phyloP scores from a whole-genome alignment of 2,797 vertebrate genomes.

The Gymnocypris eckloni region DNA sequence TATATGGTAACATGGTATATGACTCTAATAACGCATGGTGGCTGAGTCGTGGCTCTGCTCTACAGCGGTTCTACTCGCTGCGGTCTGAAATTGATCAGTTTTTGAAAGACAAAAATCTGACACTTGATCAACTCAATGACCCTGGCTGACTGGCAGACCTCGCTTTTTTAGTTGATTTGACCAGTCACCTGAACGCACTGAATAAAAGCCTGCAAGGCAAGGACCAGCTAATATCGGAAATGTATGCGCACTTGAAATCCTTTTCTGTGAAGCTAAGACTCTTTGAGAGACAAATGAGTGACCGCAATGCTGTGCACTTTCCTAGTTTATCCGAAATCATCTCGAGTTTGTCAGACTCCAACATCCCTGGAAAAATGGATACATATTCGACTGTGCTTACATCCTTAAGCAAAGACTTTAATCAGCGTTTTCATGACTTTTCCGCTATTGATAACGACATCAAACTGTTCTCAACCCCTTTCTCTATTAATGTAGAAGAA shows the following conservation, averaged over 20 bases:
- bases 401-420: neutral
- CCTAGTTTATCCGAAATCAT: neutral
- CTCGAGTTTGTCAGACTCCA: neutral
- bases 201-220: conserved; percentile 36
- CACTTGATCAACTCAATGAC: conserved; percentile 39
- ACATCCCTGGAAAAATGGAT: neutral
- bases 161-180: conserved; percentile 20
- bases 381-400: neutral
- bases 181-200: neutral
- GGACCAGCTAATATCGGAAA: neutral
- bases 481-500: neutral
- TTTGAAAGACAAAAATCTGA: conserved; percentile 38
- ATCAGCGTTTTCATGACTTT: neutral
- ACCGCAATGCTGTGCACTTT: neutral
- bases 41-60: neutral
- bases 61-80: conserved; percentile 25
- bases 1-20: conserved; percentile 43
- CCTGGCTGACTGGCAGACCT: conserved; percentile 46
- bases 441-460: neutral
- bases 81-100: conserved; percentile 36
- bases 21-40: conserved; percentile 34
- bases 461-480: neutral
- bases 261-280: neutral
- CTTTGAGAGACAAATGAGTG: neutral
- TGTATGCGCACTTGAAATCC: neutral